Evolutionary conservation across 92 coral and sea anemone species (phyloP).

Genomic region (Galaxea fascicularis): DNA sequence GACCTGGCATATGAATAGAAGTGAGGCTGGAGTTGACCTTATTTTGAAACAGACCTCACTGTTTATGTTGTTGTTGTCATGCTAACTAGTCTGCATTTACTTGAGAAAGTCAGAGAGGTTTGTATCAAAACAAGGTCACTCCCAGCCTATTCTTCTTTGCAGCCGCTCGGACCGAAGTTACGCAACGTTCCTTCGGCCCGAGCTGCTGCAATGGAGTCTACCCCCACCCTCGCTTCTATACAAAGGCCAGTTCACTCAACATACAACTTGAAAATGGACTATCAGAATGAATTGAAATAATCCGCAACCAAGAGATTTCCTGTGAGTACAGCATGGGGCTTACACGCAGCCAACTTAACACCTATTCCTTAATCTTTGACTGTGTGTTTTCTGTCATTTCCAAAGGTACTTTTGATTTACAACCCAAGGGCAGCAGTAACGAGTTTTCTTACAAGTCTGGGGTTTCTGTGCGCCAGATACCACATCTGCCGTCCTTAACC

Average conservation of each 20-base stretch:
- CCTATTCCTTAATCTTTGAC: not conserved
- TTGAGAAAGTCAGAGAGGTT: too few relatives aligned
- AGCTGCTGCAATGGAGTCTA: not conserved
- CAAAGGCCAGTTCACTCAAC: too few relatives aligned
- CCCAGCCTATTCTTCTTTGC: too few relatives aligned
- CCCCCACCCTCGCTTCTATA: not conserved
- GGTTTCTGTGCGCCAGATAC: conserved; percentile 16
- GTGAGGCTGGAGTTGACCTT: too few relatives aligned
- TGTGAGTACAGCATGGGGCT: not conserved
- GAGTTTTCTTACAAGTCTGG: not conserved
- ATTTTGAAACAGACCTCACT: too few relatives aligned
- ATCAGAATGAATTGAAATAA: not conserved
- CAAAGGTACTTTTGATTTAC: conserved; percentile 26
- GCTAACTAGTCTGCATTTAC: too few relatives aligned
- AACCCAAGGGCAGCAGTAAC: not conserved
- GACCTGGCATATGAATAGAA: too few relatives aligned
- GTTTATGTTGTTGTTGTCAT: too few relatives aligned
- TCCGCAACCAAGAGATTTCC: not conserved
- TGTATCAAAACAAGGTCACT: too few relatives aligned
- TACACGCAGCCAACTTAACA: not conserved
- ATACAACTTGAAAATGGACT: not conserved
- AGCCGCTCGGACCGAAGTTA: too few relatives aligned
- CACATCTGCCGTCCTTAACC: conserved; percentile 14
- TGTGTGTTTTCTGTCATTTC: not conserved
- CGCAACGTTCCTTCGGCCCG: too few relatives aligned